Percentiles rank a stretch among this genome's conserved stretches.
Conservation (phyloP, 2,888 invertebrate species). For the Volucella inflata region DNA sequence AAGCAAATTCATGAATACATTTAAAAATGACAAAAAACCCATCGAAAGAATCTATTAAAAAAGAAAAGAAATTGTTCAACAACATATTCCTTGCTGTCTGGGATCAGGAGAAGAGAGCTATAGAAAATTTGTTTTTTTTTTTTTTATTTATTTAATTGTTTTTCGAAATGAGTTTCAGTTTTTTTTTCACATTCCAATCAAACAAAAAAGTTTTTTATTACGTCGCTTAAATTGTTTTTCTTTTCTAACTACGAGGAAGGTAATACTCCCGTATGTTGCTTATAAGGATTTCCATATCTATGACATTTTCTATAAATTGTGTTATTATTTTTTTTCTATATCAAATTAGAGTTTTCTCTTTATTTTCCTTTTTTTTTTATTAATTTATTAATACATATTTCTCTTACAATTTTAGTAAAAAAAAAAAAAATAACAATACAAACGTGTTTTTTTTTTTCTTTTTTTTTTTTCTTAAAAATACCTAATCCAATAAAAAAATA, state of each 20-base stretch:
- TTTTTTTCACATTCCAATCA: slow-evolving; percentile 23
- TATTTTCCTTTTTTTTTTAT: slow-evolving; percentile 55
- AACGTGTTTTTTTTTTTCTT: too few species aligned
- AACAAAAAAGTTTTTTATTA: slow-evolving; percentile 17
- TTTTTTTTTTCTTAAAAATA: neutral
- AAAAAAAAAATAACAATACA: slow-evolving; percentile 1
- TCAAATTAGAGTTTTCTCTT: slow-evolving; percentile 52
- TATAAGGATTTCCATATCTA: slow-evolving; percentile 37
- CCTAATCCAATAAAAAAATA: slow-evolving; percentile 8
- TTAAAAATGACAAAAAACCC: slow-evolving; percentile 22
- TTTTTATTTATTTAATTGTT: slow-evolving; percentile 46
- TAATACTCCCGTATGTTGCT: slow-evolving; percentile 38
- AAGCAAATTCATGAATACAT: slow-evolving; percentile 52
- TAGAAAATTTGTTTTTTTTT: slow-evolving; percentile 77
- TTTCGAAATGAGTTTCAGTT: slow-evolving; percentile 42
- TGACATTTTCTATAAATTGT: slow-evolving; percentile 24
- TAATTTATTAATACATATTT: slow-evolving; percentile 62
- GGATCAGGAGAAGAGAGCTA: slow-evolving; percentile 84
- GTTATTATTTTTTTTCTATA: slow-evolving; percentile 56
- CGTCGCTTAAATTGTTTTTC: neutral
- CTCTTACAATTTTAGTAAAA: slow-evolving; percentile 40
- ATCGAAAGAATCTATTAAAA: slow-evolving; percentile 38
- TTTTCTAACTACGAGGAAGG: slow-evolving; percentile 13
- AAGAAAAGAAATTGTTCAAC: slow-evolving; percentile 63
- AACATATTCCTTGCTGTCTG: slow-evolving; percentile 83